These are phyloP conservation scores for Drosophila orosa DNA, from an alignment of 1,140 invertebrate species.

Conservation along the genomic window DNA sequence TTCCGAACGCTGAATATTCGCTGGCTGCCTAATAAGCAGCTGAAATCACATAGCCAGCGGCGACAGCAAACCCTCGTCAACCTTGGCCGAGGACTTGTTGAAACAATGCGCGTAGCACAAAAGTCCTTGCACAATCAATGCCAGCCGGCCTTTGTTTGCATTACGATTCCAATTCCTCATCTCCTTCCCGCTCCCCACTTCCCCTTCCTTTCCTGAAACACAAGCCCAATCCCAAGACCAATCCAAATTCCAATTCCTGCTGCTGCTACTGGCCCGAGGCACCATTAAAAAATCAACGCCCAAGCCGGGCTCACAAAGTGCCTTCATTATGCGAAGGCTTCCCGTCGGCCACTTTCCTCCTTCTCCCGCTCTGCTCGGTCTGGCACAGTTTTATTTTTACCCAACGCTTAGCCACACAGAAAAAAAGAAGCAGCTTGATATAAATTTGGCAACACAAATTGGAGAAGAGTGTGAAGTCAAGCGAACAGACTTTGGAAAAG, in stretches of 20 bases:
- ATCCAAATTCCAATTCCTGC: slow-evolving; percentile 44
- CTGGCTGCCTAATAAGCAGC: slow-evolving; percentile 39
- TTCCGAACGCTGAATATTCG: slow-evolving; percentile 34
- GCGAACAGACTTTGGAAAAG: neutral
- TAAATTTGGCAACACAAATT: slow-evolving; percentile 7
- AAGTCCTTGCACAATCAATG: slow-evolving; percentile 67
- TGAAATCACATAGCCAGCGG: slow-evolving; percentile 38
- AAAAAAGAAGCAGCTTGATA: slow-evolving; percentile 8
- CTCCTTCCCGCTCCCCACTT: neutral
- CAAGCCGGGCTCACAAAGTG: slow-evolving; percentile 57
- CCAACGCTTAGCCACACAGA: slow-evolving; percentile 28
- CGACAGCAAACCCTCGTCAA: slow-evolving; percentile 27
- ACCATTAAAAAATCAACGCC: slow-evolving; percentile 79
- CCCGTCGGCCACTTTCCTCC: slow-evolving; percentile 3
- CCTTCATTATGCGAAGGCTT: slow-evolving; percentile 72
- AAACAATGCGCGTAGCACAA: slow-evolving; percentile 61
- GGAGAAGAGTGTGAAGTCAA: slow-evolving; percentile 3
- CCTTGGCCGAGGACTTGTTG: slow-evolving; percentile 56
- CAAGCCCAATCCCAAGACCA: slow-evolving; percentile 33
- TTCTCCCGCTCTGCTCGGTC: slow-evolving; percentile 17
- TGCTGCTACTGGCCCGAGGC: slow-evolving; percentile 24
- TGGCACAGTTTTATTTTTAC: slow-evolving; percentile 61
- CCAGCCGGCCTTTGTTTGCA: slow-evolving; percentile 69
- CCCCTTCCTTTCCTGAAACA: neutral
- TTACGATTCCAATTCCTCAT: slow-evolving; percentile 41